These are phyloP conservation scores for Leptarthrus brevirostris DNA, from an alignment of 2,888 invertebrate species.

Conservation along the genomic window DNA sequence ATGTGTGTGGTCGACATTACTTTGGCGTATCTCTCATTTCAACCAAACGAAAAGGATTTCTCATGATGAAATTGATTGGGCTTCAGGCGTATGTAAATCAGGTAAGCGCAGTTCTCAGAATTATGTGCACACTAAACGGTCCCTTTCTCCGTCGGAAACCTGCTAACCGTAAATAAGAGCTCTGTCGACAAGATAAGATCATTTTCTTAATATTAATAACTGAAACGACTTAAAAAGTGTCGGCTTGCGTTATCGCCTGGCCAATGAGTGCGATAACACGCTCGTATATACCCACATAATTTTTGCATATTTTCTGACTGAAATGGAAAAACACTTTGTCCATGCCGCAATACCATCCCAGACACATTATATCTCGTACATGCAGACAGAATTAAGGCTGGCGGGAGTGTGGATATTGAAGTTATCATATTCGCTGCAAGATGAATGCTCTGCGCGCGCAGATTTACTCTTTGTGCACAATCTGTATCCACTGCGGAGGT, in stretches of 20 bases:
- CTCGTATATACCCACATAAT: conserved; percentile 44
- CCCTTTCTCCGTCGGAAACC: background rate
- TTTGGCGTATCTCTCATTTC: conserved; percentile 20
- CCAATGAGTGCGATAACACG: conserved; percentile 41
- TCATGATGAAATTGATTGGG: conserved; percentile 45
- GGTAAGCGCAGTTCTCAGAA: conserved; percentile 46
- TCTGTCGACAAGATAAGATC: conserved; percentile 51
- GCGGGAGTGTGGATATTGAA: conserved; percentile 40
- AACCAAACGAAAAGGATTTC: conserved; percentile 23
- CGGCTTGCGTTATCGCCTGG: conserved; percentile 42
- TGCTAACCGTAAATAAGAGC: conserved; percentile 50
- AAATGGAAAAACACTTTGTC: conserved; percentile 50
- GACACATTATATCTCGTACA: background rate
- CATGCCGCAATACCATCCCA: conserved; percentile 23
- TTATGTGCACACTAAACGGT: conserved; percentile 15
- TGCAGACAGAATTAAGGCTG: background rate
- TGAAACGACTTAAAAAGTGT: conserved; percentile 47
- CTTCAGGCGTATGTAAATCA: conserved; percentile 49
- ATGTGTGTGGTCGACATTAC: conserved; percentile 48
- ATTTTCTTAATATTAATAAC: conserved; percentile 53
- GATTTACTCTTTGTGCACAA: conserved; percentile 51
- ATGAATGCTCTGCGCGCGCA: conserved; percentile 53
- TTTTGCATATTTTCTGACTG: conserved; percentile 45
- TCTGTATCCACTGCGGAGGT: conserved; percentile 5
- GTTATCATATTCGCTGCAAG: conserved; percentile 53